A percentile compares a stretch with the other conserved stretches of the same genome.
phyloP scores from a whole-genome alignment of 2,113 vertebrate species.

The Chionis minor region DNA sequence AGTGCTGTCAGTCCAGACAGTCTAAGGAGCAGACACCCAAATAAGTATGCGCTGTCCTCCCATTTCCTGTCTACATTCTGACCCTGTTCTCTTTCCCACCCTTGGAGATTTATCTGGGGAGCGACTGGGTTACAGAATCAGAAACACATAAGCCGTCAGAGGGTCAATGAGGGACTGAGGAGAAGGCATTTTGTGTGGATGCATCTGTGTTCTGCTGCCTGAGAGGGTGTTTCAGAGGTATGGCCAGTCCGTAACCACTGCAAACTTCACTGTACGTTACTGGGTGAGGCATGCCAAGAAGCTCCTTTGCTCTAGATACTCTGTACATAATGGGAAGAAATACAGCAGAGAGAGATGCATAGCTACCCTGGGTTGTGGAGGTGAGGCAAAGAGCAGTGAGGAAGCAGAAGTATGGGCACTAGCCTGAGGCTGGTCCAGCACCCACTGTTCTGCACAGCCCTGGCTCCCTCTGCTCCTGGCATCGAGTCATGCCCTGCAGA shows the following conservation, averaged over 20 bases:
- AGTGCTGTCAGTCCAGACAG: conserved; percentile 25
- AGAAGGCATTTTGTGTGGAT: background rate
- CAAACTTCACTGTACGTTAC: background rate
- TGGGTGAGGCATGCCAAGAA: background rate
- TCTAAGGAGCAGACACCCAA: conserved; percentile 26
- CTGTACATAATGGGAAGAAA: background rate
- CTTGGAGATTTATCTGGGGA: conserved; percentile 23
- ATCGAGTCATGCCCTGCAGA: background rate
- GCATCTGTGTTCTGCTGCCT: background rate
- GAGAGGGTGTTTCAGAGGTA: background rate
- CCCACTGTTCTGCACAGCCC: background rate
- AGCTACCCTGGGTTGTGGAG: background rate
- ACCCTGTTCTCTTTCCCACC: conserved; percentile 47
- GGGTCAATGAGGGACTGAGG: background rate
- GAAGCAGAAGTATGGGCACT: background rate
- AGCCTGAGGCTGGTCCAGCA: background rate
- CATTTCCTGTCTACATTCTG: conserved; percentile 44
- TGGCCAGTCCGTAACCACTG: background rate
- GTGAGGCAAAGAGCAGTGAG: background rate
- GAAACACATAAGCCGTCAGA: background rate
- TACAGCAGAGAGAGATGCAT: background rate
- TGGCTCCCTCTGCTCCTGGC: background rate
- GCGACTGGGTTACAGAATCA: conserved; percentile 8
- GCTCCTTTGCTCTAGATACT: background rate
- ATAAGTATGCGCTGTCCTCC: background rate